These are phyloP conservation scores for Germaria angustata DNA, from an alignment of 2,888 invertebrate species.

Conservation along the genomic window DNA sequence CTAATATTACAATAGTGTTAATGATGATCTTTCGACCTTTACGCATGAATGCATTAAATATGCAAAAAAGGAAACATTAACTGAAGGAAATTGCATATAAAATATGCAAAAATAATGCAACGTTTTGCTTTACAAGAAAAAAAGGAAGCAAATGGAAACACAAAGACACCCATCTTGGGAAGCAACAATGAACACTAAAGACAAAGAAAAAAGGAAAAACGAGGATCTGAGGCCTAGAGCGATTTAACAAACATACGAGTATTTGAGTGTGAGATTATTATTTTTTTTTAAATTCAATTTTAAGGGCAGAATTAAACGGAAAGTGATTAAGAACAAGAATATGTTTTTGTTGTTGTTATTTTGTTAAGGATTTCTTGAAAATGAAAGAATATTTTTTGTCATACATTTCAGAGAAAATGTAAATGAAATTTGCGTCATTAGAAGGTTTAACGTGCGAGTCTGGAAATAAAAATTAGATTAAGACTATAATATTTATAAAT, in stretches of 20 bases:
- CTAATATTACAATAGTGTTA: constrained; percentile 57
- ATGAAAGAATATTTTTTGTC: not conserved
- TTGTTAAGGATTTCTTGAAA: constrained; percentile 11
- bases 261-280: not conserved
- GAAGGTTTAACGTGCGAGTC: too few species aligned
- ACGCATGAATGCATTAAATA: constrained; percentile 73
- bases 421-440: not conserved
- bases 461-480: too few species aligned
- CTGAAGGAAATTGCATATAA: constrained; percentile 21
- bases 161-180: constrained; percentile 35
- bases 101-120: constrained; percentile 44
- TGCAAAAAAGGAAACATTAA: constrained; percentile 38
- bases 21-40: constrained; percentile 77
- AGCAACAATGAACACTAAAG: constrained; percentile 2
- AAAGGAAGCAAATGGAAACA: constrained; percentile 6
- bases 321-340: constrained; percentile 66
- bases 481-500: too few species aligned
- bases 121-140: not conserved
- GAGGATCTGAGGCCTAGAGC: not conserved
- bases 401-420: not conserved
- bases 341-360: not conserved
- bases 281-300: constrained; percentile 11
- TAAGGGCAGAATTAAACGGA: constrained; percentile 71
- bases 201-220: not conserved
- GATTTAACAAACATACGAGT: too few species aligned